Evolutionary conservation across 2,888 invertebrate species (phyloP), one percentile per base, ranked within the genome.

Genomic region (Trypoxylon attenuatum): DNA sequence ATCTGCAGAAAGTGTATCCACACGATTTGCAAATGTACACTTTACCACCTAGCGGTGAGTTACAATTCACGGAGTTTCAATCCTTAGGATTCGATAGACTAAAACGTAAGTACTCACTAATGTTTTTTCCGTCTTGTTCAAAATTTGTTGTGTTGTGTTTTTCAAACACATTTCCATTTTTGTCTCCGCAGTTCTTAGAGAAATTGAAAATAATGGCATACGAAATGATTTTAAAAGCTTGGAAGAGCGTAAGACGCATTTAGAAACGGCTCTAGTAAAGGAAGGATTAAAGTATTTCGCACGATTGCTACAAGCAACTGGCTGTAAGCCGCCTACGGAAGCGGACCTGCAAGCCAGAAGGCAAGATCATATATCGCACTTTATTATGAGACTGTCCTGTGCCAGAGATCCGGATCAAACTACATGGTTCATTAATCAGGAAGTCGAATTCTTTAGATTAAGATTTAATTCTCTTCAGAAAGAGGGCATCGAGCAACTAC

Each of bases 311-410:
- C 89, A 90, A 73, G 89, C 89, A 55, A 87, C 88, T 52, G 90
- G 88, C 33, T 89, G 88, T 76, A 88, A 88, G 5, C 89, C 89
- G 38, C 71, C 81, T 15, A 88, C 88, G 10, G 92, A 93, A 65
- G 82, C 87, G 1, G 92, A 94, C 80, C 83, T 92, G 41, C 91
- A 92, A 82, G 91, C 91, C 0, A 89, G 95, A 55, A 90, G 91
- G 25, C 91, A 91, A 66, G 99, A 99, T 87, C 94, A 95, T 80
- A 91, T 98, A 50, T 96, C 98, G 0, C 99, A 99, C 87, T 98
- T 94, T 85, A 95, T 98, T 77, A 89, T 99, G 2, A 90, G 98
- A 56, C 87, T 99, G 58, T 96, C 96, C 0, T 98, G 96, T 87
- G 98, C 97, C 83, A 91, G 94, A 79, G 93, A 93, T 18, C 94